Evolutionary conservation across 2,888 invertebrate genomes (phyloP).

Genomic region (Geotrupes spiniger): DNA sequence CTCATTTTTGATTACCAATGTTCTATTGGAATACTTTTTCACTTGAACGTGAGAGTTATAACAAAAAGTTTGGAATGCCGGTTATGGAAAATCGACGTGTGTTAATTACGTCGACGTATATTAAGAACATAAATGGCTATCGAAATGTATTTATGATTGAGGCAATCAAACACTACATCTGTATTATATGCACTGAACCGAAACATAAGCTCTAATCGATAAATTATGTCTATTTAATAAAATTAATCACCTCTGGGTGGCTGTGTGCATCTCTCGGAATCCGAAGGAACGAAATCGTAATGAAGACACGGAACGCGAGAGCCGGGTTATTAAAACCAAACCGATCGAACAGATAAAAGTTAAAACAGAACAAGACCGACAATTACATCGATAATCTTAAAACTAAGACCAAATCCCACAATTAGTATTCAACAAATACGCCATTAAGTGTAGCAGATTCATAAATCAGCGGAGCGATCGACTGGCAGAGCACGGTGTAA

Average conservation of each 20-base stretch:
- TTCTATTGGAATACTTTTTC: too few species aligned
- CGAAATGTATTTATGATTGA: too few species aligned
- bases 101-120: too few species aligned
- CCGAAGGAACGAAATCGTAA: slow-evolving; percentile 17
- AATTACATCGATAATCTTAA: slow-evolving; percentile 22
- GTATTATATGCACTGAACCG: slow-evolving; percentile 3
- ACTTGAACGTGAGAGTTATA: too few species aligned
- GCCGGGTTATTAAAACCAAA: slow-evolving; percentile 19
- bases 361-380: slow-evolving; percentile 21
- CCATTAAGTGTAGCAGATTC: slow-evolving; percentile 36
- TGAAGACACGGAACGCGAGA: slow-evolving; percentile 19
- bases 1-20: too few species aligned
- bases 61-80: too few species aligned
- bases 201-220: slow-evolving; percentile 18
- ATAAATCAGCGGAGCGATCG: slow-evolving; percentile 37
- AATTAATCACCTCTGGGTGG: slow-evolving; percentile 19
- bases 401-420: slow-evolving; percentile 32
- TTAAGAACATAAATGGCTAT: too few species aligned
- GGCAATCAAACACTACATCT: too few species aligned
- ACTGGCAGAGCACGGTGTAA: slow-evolving; percentile 43
- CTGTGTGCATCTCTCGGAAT: slow-evolving; percentile 13
- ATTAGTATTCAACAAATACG: slow-evolving; percentile 40
- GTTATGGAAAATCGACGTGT: too few species aligned
- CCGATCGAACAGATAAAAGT: slow-evolving; percentile 20
- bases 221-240: slow-evolving; percentile 23